Evolutionary conservation across 2,888 invertebrate genomes (phyloP).

Genomic region (Hetaerina titia): DNA sequence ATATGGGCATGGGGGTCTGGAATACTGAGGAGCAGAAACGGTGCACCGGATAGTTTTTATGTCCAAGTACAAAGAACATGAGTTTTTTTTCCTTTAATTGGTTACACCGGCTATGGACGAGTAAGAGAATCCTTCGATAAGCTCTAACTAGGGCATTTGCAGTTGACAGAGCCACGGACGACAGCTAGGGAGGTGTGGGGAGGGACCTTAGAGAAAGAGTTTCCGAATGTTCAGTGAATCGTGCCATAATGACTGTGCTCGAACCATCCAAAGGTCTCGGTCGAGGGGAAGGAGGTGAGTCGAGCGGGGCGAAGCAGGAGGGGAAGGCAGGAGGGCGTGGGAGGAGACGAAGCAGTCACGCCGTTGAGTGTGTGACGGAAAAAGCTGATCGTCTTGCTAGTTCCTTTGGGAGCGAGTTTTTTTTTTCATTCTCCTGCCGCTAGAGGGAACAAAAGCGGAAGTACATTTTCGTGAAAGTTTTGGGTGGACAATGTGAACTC

Average conservation of each 20-base stretch:
- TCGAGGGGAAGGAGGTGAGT: neutral
- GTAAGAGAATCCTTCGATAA: neutral
- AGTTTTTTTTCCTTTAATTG: neutral
- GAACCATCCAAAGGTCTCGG: neutral
- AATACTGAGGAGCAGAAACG: too few species aligned
- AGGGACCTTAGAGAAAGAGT: neutral
- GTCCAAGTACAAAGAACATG: neutral
- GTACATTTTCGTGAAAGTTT: neutral
- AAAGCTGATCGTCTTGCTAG: too few species aligned
- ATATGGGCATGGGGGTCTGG: too few species aligned
- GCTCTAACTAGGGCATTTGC: neutral
- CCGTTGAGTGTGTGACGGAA: neutral
- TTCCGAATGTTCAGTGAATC: neutral
- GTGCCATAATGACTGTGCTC: neutral
- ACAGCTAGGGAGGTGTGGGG: neutral
- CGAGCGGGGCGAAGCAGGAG: neutral
- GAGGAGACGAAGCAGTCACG: neutral
- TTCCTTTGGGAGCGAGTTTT: too few species aligned
- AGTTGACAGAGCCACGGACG: neutral
- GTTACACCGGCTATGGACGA: neutral
- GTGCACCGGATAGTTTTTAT: too few species aligned
- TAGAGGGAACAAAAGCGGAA: neutral
- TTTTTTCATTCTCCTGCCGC: neutral
- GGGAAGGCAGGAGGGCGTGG: neutral
- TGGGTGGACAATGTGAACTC: neutral